These are phyloP conservation scores for Diaphora mendica DNA, from an alignment of 2,888 invertebrate species.

Conservation along the genomic window DNA sequence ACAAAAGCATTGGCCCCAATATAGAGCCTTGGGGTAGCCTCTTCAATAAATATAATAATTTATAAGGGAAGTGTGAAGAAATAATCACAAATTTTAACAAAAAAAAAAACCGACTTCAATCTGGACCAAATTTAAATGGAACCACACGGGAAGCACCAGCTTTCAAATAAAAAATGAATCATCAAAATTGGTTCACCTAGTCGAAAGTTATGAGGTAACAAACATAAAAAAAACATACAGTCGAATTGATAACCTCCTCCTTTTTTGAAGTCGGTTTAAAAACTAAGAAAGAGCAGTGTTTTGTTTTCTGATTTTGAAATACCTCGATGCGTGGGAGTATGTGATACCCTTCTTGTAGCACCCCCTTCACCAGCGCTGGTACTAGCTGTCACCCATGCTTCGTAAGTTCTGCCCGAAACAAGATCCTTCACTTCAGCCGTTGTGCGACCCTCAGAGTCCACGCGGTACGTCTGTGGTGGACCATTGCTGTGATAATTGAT, in stretches of 20 bases:
- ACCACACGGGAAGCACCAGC: too few species aligned
- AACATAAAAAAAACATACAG: too few species aligned
- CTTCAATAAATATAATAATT: too few species aligned
- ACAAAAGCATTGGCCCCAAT: background rate
- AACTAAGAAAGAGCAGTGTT: background rate
- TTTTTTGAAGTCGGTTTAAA: too few species aligned
- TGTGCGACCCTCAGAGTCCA: conserved; percentile 59
- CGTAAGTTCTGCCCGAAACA: conserved; percentile 81
- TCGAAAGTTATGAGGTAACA: too few species aligned
- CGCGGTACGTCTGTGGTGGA: conserved; percentile 68
- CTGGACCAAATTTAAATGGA: too few species aligned
- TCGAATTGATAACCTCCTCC: too few species aligned
- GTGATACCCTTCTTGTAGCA: conserved; percentile 74
- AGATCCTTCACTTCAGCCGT: conserved; percentile 69
- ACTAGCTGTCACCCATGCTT: conserved; percentile 88
- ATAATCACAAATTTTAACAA: too few species aligned
- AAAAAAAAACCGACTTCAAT: too few species aligned
- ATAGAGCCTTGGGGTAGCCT: background rate
- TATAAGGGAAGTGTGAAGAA: too few species aligned
- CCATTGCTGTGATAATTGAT: conserved; percentile 63
- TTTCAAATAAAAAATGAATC: too few species aligned
- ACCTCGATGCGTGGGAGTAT: conserved; percentile 83
- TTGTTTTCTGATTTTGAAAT: background rate
- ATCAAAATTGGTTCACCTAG: too few species aligned
- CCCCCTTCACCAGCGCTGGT: conserved; percentile 87